Base-by-base conservation (phyloP, 2,888 invertebrate species). In the Frankliniella intonsa region DNA sequence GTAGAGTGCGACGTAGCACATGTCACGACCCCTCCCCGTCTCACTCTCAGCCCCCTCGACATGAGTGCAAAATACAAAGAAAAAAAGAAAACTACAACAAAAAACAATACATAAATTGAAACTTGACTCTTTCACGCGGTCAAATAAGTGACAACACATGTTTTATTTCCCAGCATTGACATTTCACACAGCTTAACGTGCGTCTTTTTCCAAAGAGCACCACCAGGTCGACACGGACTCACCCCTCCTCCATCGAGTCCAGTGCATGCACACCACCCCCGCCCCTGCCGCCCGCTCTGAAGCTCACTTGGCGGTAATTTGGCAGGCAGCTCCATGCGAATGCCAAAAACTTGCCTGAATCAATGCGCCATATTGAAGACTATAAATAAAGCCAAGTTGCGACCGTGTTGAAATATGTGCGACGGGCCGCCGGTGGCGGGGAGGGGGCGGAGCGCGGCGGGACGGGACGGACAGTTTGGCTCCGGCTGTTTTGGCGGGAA, bases 371-470 rank as follows among this genome's bases (percentile, higher is more conserved):
- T 76, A 76, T 76, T 76, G 69, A 76, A 76, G 69, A 76, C 69
- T 76, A 76, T 76, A 76, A 76, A 76, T 76, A 76, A 76, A 76
- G 69, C 69, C 69, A 76, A 76, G 69, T 76, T 76, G 69, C 69
- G 69, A 76, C 69, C 69, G 22, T 76, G 69, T 12, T 76, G 69
- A 76, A 76, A 76, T 76, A 76, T 76, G 69, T 76, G 69, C 25
- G 9, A 8, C 22, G 69, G 25, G 69, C 25, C 3, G 25, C 10
- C 1, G 22, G 69, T 25, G 69, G 69, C 10, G 25, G 25, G 9
- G 22, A 22, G 25, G 69, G 22, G 25, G 69, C 25, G 69, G 69
- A 0, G 5, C 14, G 55, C 14, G 55, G 9, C 14, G 55, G 55
- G 5, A 17, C 55, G 62, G n/a, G 62, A 62, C 62, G 14, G 62